A percentile compares a stretch with the other conserved stretches of the same genome.
phyloP scores from a whole-genome alignment of 2,113 vertebrate species.

The Clarias gariepinus region DNA sequence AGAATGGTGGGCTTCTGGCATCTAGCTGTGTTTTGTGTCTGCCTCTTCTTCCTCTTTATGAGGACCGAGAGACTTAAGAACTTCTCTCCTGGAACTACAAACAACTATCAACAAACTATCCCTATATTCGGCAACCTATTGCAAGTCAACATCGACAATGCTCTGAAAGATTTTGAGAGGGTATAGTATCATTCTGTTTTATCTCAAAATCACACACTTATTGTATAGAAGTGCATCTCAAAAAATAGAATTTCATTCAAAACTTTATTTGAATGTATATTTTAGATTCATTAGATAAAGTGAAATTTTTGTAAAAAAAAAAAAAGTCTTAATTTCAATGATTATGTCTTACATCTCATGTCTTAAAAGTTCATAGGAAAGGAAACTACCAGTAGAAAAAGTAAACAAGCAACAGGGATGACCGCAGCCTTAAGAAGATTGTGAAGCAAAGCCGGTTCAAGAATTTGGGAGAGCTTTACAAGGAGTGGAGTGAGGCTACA shows the following conservation, averaged over 20 bases:
- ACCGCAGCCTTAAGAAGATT: too few relatives aligned
- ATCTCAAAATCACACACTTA: not conserved
- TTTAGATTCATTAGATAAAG: too few relatives aligned
- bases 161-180: constrained; percentile 48
- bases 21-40: constrained; percentile 32
- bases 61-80: constrained; percentile 53
- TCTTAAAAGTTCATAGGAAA: too few relatives aligned
- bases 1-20: constrained; percentile 44
- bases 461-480: too few relatives aligned
- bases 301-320: too few relatives aligned
- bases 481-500: too few relatives aligned
- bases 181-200: constrained; percentile 31
- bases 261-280: too few relatives aligned
- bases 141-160: constrained; percentile 49
- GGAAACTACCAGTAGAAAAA: not conserved
- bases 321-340: too few relatives aligned
- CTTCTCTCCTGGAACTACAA: constrained; percentile 58
- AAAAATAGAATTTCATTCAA: too few relatives aligned
- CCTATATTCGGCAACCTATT: constrained; percentile 56
- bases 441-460: too few relatives aligned
- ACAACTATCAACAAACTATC: constrained; percentile 27
- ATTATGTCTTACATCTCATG: too few relatives aligned
- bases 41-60: constrained; percentile 31
- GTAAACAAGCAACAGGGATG: too few relatives aligned
- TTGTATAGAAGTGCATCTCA: not conserved